Evolutionary conservation across 2,888 invertebrate species (phyloP).

Genomic region (Conomelus anceps): DNA sequence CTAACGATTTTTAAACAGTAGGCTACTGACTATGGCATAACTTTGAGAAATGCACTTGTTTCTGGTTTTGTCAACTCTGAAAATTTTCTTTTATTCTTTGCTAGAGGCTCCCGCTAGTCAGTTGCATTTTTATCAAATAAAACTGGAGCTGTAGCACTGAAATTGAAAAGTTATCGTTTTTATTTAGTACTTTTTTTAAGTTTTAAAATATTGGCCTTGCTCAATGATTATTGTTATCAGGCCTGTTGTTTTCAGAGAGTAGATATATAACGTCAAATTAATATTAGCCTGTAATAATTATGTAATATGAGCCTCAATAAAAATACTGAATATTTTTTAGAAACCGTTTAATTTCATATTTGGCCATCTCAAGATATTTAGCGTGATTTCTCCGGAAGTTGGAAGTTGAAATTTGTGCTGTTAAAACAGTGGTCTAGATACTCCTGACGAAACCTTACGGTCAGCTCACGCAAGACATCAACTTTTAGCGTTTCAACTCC

Average conservation of each 20-base stretch:
- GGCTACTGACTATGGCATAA: no score
- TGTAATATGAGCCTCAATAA: not conserved
- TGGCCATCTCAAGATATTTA: not conserved
- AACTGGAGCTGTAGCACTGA: no score
- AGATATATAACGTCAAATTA: not conserved
- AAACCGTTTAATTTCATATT: not conserved
- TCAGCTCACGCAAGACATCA: not conserved
- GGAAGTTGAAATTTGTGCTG: not conserved
- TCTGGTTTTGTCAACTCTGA: no score
- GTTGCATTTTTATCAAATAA: no score
- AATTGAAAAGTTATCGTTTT: no score
- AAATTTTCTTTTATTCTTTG: no score
- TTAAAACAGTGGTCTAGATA: not conserved
- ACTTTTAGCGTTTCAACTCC: not conserved
- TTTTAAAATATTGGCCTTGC: not conserved
- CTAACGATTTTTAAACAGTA: no score
- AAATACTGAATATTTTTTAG: not conserved
- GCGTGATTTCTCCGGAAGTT: not conserved
- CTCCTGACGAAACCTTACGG: not conserved
- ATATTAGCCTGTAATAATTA: not conserved
- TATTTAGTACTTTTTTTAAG: no score
- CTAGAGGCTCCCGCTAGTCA: no score
- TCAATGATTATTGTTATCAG: not conserved
- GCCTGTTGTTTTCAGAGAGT: not conserved
- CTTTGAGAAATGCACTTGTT: no score